Conservation (phyloP, 2,113 vertebrate species). For the Reinhardtius hippoglossoides region DNA sequence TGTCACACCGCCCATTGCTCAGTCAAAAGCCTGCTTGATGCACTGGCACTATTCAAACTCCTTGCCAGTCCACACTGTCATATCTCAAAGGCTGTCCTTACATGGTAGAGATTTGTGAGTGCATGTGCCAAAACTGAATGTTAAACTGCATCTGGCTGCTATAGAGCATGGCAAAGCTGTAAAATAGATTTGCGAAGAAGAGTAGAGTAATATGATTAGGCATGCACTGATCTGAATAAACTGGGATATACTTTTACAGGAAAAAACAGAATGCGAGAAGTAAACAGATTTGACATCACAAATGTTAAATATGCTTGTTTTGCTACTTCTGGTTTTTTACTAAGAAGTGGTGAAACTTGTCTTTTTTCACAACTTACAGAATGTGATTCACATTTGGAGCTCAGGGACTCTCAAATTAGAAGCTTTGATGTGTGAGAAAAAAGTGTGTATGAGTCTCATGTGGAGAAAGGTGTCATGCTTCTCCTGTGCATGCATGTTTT, state of each 20-base stretch:
- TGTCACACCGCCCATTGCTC: neutral
- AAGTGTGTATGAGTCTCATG: constrained; percentile 69
- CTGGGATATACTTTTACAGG: neutral
- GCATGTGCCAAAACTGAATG: constrained; percentile 4
- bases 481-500: constrained; percentile 51
- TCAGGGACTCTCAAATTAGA: constrained; percentile 78
- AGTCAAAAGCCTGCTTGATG: constrained; percentile 2
- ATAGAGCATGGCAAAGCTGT: constrained; percentile 1
- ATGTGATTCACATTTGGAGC: constrained; percentile 62
- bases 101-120: constrained; percentile 7
- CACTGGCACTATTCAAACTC: neutral
- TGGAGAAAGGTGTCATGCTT: constrained; percentile 72
- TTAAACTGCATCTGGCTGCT: constrained; percentile 18
- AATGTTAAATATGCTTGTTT: constrained; percentile 39
- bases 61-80: constrained; percentile 9
- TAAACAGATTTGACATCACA: constrained; percentile 36
- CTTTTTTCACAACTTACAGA: constrained; percentile 57
- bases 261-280: neutral
- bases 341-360: constrained; percentile 48
- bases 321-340: constrained; percentile 55
- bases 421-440: constrained; percentile 75
- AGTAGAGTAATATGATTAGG: constrained; percentile 6
- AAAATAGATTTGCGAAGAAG: constrained; percentile 8
- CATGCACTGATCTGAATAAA: constrained; percentile 10
- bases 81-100: constrained; percentile 23